Evolutionary conservation across 2,888 invertebrate species (phyloP).

Genomic region (Monoplex corrugatus): DNA sequence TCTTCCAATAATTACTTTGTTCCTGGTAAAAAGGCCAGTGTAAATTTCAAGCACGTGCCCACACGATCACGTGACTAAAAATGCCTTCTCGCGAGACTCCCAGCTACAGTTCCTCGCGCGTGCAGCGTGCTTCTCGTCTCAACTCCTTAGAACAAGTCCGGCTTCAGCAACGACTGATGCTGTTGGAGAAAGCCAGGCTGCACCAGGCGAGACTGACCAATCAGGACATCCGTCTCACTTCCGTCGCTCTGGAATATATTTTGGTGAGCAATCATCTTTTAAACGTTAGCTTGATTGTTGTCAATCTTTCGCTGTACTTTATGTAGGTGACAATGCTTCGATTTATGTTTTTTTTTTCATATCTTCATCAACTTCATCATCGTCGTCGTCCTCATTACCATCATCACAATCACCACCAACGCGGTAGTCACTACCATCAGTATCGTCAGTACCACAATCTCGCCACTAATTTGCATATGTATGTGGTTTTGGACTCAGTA

Average conservation of each 20-base stretch:
- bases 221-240: constrained; percentile 77
- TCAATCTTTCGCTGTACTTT: too few relatives aligned
- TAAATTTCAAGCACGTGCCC: not conserved
- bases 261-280: too few relatives aligned
- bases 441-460: not conserved
- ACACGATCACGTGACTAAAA: not conserved
- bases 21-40: not conserved
- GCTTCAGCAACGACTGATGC: constrained; percentile 66
- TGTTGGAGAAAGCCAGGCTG: constrained; percentile 74
- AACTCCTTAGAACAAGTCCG: constrained; percentile 75
- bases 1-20: not conserved
- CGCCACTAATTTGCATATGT: not conserved
- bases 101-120: constrained; percentile 72
- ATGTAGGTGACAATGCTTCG: too few relatives aligned
- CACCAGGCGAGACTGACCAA: constrained; percentile 72
- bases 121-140: constrained; percentile 76
- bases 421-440: not conserved
- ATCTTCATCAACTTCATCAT: too few relatives aligned
- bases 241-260: constrained; percentile 75
- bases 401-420: too few relatives aligned
- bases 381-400: too few relatives aligned
- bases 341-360: too few relatives aligned
- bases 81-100: constrained; percentile 68
- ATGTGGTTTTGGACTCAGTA: too few relatives aligned
- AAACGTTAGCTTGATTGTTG: too few relatives aligned